Evolutionary conservation across 1,140 invertebrate genomes (phyloP), one percentile per base, ranked within the genome.

Genomic region (Augochlora pura): DNA sequence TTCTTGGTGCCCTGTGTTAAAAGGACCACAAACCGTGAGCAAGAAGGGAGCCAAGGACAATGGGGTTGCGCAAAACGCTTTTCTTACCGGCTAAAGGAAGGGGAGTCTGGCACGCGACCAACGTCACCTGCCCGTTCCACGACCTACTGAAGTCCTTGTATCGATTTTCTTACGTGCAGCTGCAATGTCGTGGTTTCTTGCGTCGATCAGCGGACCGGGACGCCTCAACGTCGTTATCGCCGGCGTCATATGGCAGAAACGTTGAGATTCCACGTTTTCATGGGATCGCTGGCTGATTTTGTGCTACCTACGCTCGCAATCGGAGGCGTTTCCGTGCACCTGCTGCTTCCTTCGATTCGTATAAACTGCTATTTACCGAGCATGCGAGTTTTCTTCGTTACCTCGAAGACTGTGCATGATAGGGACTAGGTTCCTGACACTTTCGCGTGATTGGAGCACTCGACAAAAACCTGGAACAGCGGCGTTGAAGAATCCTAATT

Each of bases 81-180:
- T 92, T 87, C 91, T 91, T 90, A 73, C 82, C 77, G 77, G 80
- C 65, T 78, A 52, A 83, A 87, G 86, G 87, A 87, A 88, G 90
- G 88, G 88, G 86, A 74, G 79, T 72, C 69, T 86, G 91, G 91
- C 92, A 93, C 92, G 91, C 92, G 92, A 92, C 92, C 90, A 91
- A 91, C 90, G 90, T 92, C 92, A 93, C 92, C 92, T 93, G 92
- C 89, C 74, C 74, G 39, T 71, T 75, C 54, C 66, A 77, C 80
- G 84, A 77, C 80, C 83, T 85, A 88, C 81, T 82, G 80, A 88
- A 88, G 87, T 86, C 77, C 85, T 88, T 88, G 82, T 85, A 88
- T 86, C 78, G 88, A 91, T 90, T 90, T 88, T 90, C 88, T 89
- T 90, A 59, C 74, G 81, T 69, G 90, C 91, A 92, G 90, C 91